Evolutionary conservation across 2,797 vertebrate genomes (phyloP).

Genomic region (Martes flavigula): DNA sequence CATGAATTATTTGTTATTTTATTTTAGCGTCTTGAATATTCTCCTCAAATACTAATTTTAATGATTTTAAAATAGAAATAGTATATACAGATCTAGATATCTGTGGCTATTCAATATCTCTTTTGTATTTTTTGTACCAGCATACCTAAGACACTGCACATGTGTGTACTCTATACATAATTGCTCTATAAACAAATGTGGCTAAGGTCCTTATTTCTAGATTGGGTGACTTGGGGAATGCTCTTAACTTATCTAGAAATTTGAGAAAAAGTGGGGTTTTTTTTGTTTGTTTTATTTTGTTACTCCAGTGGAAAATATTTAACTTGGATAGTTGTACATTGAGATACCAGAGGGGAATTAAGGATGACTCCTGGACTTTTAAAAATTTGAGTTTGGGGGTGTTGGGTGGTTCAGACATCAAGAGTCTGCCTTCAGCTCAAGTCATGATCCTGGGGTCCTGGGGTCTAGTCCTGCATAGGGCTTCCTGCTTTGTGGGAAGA

Average conservation of each 20-base stretch:
- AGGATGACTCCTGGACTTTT: not conserved
- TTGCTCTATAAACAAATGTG: not conserved
- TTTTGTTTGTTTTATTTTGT: not conserved
- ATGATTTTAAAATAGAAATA: not conserved
- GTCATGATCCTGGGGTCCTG: not conserved
- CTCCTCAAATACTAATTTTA: not conserved
- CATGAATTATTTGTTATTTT: not conserved
- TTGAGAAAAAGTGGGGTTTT: not conserved
- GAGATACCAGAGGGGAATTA: not conserved
- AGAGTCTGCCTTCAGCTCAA: not conserved
- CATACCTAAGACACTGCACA: rapidly evolving
- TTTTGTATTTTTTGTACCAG: not conserved
- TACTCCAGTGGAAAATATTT: not conserved
- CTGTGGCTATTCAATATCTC: not conserved
- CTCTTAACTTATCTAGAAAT: not conserved
- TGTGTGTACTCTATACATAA: not conserved
- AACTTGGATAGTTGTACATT: not conserved
- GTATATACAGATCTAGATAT: not conserved
- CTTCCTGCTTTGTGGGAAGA: not conserved
- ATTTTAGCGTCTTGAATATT: not conserved
- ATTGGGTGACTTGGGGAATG: not conserved
- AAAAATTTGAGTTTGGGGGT: not conserved
- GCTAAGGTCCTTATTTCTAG: not conserved
- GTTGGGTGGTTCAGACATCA: not conserved
- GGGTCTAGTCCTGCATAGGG: not conserved